Base-by-base conservation (phyloP, 2,888 invertebrate species). In the Conistra vaccinii region DNA sequence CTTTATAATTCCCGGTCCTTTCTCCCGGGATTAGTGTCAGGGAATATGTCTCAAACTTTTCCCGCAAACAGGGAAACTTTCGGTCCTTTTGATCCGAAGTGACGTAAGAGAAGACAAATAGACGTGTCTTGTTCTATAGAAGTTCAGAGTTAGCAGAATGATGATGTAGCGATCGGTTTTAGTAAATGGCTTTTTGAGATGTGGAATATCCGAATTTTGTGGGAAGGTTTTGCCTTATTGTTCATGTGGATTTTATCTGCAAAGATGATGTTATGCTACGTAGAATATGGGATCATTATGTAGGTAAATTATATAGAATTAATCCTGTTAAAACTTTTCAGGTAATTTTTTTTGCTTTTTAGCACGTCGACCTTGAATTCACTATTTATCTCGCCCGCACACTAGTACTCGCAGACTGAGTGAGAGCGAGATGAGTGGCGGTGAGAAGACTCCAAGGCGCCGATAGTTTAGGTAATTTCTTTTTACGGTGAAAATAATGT, bases 21-120 rank as follows among this genome's bases (percentile, higher is more conserved):
- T 85, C 73, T 73, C 75, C 32, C 76, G 71, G 80, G 87, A 87
- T 87, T 87, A 87, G 81, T 87, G 88, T 85, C 83, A 63, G 76
- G 78, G 81, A 67, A 86, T 81, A 63, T 73, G 78, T 78, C 73
- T 73, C 23, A 57, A 85, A 86, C 51, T 78, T 87, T 85, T 72
- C 70, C 76, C 76, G 76, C 85, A 78, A 85, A 85, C 80, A 80
- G 72, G 74, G 66, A 83, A 86, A 81, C 78, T 88, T 77, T 73
- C 35, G 70, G 76, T 79, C 70, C 79, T 79, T 66, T 79, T 80
- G 69, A 81, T 86, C 78, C 79, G 57, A 78, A 71, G 76, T 85
- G 87, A 85, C 85, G 78, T 67, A 57, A 69, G 72, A 74, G 71
- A 80, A 85, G 83, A 87, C 83, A 82, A 87, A 87, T 85, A 84